Evolutionary conservation across 1,140 invertebrate genomes (phyloP).

Genomic region (Macrobrachium nipponense): DNA sequence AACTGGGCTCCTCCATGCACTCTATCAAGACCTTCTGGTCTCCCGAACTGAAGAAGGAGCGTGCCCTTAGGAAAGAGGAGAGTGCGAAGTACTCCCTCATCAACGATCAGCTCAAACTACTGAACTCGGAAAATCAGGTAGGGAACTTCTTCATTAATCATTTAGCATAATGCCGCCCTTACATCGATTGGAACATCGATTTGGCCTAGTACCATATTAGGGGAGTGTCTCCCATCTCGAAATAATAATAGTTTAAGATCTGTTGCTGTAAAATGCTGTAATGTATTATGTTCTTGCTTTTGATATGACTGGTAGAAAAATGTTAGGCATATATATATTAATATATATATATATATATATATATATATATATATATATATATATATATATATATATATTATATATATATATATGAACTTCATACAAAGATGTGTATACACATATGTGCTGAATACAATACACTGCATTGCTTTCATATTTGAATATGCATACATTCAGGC

Average conservation of each 20-base stretch:
- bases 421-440: no score
- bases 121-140: constrained; percentile 98
- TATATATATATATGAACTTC: constrained; percentile 3
- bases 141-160: constrained; percentile 65
- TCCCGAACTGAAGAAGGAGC: constrained; percentile 98
- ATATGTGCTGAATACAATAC: no score
- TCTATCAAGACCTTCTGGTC: constrained; percentile 99
- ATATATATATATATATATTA: constrained; percentile 13
- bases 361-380: background rate
- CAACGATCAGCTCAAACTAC: constrained; percentile 95
- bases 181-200: background rate
- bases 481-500: no score
- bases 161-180: no score
- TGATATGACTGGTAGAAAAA: no score
- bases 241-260: no score
- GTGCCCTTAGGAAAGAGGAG: constrained; percentile 96
- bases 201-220: background rate
- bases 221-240: no score
- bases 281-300: no score
- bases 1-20: constrained; percentile 98
- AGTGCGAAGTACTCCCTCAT: constrained; percentile 96
- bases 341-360: no score
- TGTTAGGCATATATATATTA: background rate
- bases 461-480: no score
- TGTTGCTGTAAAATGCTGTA: no score